Percentiles rank a stretch among this genome's conserved stretches.
phyloP scores from a whole-genome alignment of 2,797 vertebrate genomes.

The Sebastes wilsoni region DNA sequence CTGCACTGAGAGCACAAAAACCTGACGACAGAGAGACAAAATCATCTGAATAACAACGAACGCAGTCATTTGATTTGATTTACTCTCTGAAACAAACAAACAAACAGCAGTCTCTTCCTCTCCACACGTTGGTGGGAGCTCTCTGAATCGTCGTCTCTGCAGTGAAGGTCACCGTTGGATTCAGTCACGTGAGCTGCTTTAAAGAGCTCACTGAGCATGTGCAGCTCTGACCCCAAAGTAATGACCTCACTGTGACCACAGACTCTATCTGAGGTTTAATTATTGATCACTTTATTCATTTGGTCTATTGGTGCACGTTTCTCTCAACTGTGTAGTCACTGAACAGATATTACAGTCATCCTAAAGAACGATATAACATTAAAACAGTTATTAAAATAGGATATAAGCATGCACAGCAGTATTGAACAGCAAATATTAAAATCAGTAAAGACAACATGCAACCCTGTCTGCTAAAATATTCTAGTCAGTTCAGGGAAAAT shows the following conservation, averaged over 20 bases:
- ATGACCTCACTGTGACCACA: not conserved
- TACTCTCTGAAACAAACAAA: not conserved
- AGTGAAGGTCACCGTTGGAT: constrained; percentile 28
- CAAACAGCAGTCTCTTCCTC: not conserved
- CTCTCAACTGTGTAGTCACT: not conserved
- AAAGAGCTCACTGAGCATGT: constrained; percentile 33
- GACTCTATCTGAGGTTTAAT: not conserved
- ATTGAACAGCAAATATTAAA: not conserved
- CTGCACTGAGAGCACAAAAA: constrained; percentile 11
- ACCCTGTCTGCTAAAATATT: not conserved
- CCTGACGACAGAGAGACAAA: not conserved
- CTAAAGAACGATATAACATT: not conserved
- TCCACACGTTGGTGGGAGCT: not conserved
- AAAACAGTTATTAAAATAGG: not conserved
- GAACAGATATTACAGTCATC: not conserved
- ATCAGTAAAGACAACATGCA: not conserved
- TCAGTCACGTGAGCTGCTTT: not conserved
- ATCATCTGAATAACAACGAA: not conserved
- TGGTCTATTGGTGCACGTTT: not conserved
- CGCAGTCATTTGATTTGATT: not conserved
- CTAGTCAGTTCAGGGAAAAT: not conserved
- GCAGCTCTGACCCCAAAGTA: constrained; percentile 8
- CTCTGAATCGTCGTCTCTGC: not conserved
- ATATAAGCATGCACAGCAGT: not conserved
- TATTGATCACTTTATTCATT: not conserved